These are phyloP conservation scores for Clanis bilineata DNA, from an alignment of 2,888 invertebrate species.

Conservation along the genomic window DNA sequence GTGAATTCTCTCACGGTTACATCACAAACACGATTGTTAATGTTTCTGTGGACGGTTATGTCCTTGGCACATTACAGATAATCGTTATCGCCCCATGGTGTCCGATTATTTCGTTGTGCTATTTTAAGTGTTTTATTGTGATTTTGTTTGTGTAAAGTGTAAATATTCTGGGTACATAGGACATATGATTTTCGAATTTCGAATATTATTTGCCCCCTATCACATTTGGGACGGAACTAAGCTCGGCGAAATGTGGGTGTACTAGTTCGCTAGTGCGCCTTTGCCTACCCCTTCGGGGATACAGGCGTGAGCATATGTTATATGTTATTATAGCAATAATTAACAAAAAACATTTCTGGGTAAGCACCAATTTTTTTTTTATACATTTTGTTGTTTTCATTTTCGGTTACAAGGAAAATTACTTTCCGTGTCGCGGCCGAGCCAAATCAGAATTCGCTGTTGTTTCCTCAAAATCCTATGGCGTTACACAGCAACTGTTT, in stretches of 20 bases:
- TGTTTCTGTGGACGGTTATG: conserved; percentile 15
- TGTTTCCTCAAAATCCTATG: neutral
- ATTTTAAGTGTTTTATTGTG: neutral
- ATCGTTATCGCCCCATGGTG: conserved; percentile 34
- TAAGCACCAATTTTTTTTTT: too few species aligned
- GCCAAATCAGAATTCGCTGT: neutral
- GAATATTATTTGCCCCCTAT: too few species aligned
- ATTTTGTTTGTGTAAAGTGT: neutral
- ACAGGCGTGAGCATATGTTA: too few species aligned
- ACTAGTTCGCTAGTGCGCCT: too few species aligned
- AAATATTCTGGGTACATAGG: too few species aligned
- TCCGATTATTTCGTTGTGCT: neutral
- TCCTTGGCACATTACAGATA: conserved; percentile 33
- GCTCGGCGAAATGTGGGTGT: too few species aligned
- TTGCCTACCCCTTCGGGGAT: too few species aligned
- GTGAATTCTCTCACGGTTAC: neutral
- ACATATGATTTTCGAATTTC: too few species aligned
- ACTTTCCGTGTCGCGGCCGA: neutral
- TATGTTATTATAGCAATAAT: too few species aligned
- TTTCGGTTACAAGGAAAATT: neutral
- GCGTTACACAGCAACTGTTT: too few species aligned
- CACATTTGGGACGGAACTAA: too few species aligned
- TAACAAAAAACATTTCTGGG: too few species aligned
- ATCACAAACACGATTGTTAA: neutral
- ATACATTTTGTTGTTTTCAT: neutral